Base-by-base conservation (phyloP, 2,888 invertebrate genomes). In the Mimas tiliae region DNA sequence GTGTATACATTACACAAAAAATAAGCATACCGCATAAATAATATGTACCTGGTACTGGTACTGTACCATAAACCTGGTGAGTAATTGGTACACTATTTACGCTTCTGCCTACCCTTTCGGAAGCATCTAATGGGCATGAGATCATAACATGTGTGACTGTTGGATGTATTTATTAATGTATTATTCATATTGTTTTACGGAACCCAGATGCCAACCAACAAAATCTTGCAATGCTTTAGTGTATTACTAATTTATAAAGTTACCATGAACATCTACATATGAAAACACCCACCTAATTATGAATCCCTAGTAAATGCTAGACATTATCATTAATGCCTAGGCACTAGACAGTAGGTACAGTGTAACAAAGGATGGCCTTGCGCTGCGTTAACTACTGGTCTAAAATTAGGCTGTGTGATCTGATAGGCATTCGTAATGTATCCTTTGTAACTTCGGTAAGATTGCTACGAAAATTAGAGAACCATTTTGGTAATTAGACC, bases 311-410 rank as follows among this genome's bases (percentile, higher is more conserved):
- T 77, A 76, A 78, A 74, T 76, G 74, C 77, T 80, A 81, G 80
- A 71, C 71, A 70, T 71, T 69, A 72, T 74, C 76, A 77, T 82
- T 81, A 82, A 79, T 80, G 76, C 74, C 74, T 76, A 79, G 74
- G 71, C 74, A 81, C 79, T 76, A 72, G 71, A 68, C 69, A 68
- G 65, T 7, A 38, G 38, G 38, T 69, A 45, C 45, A 45, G 72
- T 69, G 62, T 68, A 67, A 89, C 89, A 90, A 90, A 88, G 87
- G 84, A 83, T 83, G 87, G 74, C 90, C 90, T 90, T 89, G 88
- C 72, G 72, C 78, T 76, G 80, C 73, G 85, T 80, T 89, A 87
- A 87, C 82, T 82, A 83, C 79, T 79, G 73, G 77, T 77, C 80
- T 84, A 83, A 85, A 85, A 84, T 89, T 88, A 85, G 88, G 85